A percentile compares a stretch with the other conserved stretches of the same genome.
Evolutionary conservation across 2,113 vertebrate species (phyloP).

Genomic region (Forbesichthys papilliferus): DNA sequence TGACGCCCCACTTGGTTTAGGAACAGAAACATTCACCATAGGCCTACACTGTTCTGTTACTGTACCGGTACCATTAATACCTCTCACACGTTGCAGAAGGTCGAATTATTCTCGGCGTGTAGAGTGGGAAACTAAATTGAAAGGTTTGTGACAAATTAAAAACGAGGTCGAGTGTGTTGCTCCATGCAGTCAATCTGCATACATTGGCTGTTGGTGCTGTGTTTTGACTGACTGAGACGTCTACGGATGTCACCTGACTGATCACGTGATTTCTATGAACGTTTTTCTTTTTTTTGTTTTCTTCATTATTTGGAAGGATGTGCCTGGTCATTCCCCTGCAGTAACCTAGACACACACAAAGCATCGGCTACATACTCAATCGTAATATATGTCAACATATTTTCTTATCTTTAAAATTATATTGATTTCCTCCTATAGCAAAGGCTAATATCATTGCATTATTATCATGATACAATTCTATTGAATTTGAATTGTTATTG

Average conservation of each 20-base stretch:
- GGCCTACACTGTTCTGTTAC: no score
- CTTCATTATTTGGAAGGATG: neutral
- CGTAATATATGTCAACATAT: no score
- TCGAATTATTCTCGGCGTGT: neutral
- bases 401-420: no score
- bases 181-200: neutral
- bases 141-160: no score
- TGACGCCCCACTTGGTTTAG: neutral
- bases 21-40: neutral
- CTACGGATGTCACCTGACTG: constrained; percentile 56
- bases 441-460: no score
- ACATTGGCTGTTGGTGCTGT: neutral
- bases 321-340: no score
- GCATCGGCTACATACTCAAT: no score
- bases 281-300: neutral
- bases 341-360: no score
- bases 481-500: no score
- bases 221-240: no score
- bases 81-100: neutral
- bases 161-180: neutral
- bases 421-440: no score
- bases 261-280: constrained; percentile 54
- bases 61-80: neutral
- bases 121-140: neutral
- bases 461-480: no score